phyloP scores from a whole-genome alignment of 2,113 vertebrate species.

The Triplophysa tibetana region DNA sequence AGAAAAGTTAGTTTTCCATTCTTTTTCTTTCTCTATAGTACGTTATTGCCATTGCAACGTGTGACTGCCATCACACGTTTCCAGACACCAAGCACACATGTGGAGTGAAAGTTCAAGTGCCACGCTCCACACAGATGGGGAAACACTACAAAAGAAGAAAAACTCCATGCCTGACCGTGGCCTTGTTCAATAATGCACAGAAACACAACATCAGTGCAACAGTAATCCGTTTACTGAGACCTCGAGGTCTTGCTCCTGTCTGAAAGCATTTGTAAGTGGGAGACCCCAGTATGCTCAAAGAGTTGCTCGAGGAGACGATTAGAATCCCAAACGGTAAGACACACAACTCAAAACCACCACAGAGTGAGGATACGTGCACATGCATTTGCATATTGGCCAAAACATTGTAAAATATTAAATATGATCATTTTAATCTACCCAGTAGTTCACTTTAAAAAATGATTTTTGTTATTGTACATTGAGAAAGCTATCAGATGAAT shows the following conservation, averaged over 20 bases:
- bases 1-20: not conserved
- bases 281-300: not conserved
- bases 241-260: conserved; percentile 34
- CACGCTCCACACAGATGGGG: not conserved
- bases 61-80: not conserved
- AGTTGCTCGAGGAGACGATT: conserved; percentile 16
- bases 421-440: not conserved
- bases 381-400: not conserved
- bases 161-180: conserved; percentile 8
- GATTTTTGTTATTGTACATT: no score
- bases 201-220: conserved; percentile 16
- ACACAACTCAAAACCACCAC: not conserved
- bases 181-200: conserved; percentile 35
- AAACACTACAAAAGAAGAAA: conserved; percentile 24
- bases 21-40: not conserved
- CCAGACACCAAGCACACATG: not conserved
- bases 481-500: no score
- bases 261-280: conserved; percentile 24
- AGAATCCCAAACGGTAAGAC: conserved; percentile 11
- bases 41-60: not conserved
- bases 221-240: conserved; percentile 13
- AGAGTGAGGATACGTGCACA: not conserved
- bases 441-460: no score
- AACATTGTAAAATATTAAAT: not conserved
- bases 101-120: not conserved